These are phyloP conservation scores for Amorpha juglandis DNA, from an alignment of 2,888 invertebrate species.

Conservation along the genomic window DNA sequence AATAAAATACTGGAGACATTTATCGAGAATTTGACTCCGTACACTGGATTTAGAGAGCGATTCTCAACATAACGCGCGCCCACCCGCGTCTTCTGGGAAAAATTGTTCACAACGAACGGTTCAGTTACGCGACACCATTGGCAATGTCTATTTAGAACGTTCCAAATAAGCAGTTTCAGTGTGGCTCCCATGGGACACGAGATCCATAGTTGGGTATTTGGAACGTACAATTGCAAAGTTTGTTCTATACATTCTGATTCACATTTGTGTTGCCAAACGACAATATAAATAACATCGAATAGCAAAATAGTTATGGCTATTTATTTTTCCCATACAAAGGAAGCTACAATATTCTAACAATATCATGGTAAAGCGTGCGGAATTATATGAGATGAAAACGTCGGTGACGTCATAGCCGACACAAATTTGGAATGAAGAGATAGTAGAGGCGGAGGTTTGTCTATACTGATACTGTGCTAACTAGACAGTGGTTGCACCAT, in stretches of 20 bases:
- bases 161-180: neutral
- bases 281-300: slow-evolving; percentile 6
- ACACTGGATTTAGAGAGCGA: slow-evolving; percentile 1
- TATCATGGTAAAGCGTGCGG: neutral
- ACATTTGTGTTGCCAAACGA: slow-evolving; percentile 11
- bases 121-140: slow-evolving; percentile 3
- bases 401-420: neutral
- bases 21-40: neutral
- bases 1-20: neutral
- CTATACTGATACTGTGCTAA: too few relatives aligned
- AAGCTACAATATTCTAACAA: neutral
- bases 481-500: too few relatives aligned
- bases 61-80: neutral
- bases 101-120: neutral
- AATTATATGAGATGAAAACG: neutral
- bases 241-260: neutral
- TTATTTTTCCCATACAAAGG: neutral
- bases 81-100: slow-evolving; percentile 14
- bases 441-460: too few relatives aligned
- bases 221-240: neutral
- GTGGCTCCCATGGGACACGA: neutral
- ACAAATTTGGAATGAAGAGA: too few relatives aligned
- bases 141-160: neutral
- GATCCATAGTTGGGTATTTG: neutral
- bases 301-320: neutral